Conservation (phyloP, 2,888 invertebrate genomes). For the Parapristionchus giblindavisi region DNA sequence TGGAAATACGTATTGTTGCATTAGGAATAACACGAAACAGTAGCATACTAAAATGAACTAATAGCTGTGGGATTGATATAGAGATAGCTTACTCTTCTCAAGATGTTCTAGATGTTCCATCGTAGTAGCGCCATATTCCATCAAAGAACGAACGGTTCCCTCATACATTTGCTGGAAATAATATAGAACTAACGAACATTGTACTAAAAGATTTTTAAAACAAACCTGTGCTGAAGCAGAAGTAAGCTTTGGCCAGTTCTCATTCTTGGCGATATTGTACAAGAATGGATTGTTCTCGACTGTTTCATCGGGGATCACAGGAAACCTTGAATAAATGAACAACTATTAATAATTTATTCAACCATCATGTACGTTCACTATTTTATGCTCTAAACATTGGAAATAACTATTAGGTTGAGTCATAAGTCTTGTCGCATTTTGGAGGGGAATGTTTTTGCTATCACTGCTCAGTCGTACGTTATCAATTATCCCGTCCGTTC, state of each 20-base stretch:
- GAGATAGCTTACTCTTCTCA: constrained; percentile 47
- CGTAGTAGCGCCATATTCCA: constrained; percentile 68
- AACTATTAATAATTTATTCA: too few relatives aligned
- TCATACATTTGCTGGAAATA: constrained; percentile 64
- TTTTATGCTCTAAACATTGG: too few relatives aligned
- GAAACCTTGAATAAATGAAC: constrained; percentile 64
- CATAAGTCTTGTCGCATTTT: too few relatives aligned
- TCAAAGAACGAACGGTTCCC: constrained; percentile 64
- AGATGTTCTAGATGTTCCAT: constrained; percentile 65
- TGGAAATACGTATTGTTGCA: too few relatives aligned
- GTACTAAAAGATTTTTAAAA: neutral
- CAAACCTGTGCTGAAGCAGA: constrained; percentile 57
- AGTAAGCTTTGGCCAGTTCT: constrained; percentile 65
- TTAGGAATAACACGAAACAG: too few relatives aligned
- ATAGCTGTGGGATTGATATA: neutral
- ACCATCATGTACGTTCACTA: too few relatives aligned
- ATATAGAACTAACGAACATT: constrained; percentile 2
- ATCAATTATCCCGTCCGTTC: too few relatives aligned
- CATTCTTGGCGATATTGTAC: constrained; percentile 64
- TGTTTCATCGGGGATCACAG: constrained; percentile 67
- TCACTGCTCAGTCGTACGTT: too few relatives aligned
- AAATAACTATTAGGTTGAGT: too few relatives aligned
- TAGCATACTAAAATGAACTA: neutral
- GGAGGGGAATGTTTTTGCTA: too few relatives aligned
- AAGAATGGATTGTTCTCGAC: constrained; percentile 66